A percentile compares a stretch with the other conserved stretches of the same genome.
phyloP scores from a whole-genome alignment of 2,113 vertebrate genomes.

The Eupsittula cactorum region DNA sequence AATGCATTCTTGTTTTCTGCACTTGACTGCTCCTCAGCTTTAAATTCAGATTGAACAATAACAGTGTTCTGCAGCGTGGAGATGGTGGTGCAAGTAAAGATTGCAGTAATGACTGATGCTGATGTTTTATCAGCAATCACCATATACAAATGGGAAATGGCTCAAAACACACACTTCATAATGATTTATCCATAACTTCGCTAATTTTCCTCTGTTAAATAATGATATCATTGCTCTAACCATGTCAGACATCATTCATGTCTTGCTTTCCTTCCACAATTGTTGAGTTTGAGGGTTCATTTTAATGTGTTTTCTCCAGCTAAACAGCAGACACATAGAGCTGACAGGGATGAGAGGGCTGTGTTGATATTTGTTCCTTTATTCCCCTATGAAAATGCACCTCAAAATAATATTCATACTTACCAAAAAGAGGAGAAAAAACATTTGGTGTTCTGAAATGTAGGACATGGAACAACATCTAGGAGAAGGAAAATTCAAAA shows the following conservation, averaged over 20 bases:
- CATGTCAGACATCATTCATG: background rate
- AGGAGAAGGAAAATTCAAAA: conserved; percentile 8
- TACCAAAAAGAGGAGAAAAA: background rate
- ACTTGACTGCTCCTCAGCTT: background rate
- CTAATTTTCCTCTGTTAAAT: background rate
- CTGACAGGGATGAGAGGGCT: background rate
- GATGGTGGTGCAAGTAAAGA: background rate
- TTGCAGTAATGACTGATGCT: background rate
- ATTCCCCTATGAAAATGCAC: background rate
- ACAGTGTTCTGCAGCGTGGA: background rate
- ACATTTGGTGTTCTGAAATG: background rate
- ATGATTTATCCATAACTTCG: background rate
- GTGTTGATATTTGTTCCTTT: background rate
- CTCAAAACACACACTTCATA: background rate
- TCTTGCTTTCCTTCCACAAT: background rate
- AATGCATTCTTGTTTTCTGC: background rate
- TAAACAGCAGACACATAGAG: background rate
- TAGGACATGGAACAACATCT: background rate
- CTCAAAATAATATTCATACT: background rate
- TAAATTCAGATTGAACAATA: background rate
- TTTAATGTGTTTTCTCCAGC: background rate
- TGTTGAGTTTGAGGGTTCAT: background rate
- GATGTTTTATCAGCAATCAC: background rate
- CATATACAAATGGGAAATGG: background rate
- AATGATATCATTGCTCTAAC: background rate